Percentiles rank a stretch among this genome's conserved stretches.
Conservation (phyloP, 2,113 vertebrate species). For the Neogobius melanostomus region DNA sequence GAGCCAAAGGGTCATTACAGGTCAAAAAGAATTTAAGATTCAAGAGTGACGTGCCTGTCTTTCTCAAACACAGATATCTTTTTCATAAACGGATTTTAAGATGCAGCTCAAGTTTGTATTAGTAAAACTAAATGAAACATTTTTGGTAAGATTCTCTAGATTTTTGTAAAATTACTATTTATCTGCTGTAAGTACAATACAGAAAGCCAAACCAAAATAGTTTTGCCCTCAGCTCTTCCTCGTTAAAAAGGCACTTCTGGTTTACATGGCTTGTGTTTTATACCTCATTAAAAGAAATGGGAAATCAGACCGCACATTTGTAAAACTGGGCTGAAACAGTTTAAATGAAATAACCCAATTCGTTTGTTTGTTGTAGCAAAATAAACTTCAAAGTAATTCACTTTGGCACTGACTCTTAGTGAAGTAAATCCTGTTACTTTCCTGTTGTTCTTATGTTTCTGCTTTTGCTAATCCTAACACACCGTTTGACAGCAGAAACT, state of each 20-base stretch:
- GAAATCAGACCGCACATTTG: constrained; percentile 1
- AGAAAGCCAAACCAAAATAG: neutral
- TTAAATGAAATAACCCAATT: neutral
- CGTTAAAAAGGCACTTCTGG: neutral
- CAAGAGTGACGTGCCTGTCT: neutral
- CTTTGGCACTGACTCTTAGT: neutral
- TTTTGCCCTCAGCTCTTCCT: neutral
- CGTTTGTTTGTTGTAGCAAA: neutral
- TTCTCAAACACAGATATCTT: neutral
- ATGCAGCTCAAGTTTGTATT: neutral
- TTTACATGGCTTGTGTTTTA: neutral
- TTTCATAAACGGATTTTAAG: too few relatives aligned
- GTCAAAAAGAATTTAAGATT: neutral
- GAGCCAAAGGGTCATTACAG: neutral
- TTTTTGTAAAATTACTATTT: neutral
- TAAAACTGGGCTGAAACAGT: neutral
- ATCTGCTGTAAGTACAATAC: neutral
- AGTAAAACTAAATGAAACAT: neutral
- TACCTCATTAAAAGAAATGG: neutral
- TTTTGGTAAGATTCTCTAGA: too few relatives aligned
- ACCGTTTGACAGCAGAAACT: constrained; percentile 3
- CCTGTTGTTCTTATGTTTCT: constrained; percentile 3
- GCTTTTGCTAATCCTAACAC: constrained; percentile 9
- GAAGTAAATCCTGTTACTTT: constrained; percentile 5
- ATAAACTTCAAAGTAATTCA: neutral